Conservation (phyloP, 2,797 vertebrate genomes). For the Sebastolobus altivelis region DNA sequence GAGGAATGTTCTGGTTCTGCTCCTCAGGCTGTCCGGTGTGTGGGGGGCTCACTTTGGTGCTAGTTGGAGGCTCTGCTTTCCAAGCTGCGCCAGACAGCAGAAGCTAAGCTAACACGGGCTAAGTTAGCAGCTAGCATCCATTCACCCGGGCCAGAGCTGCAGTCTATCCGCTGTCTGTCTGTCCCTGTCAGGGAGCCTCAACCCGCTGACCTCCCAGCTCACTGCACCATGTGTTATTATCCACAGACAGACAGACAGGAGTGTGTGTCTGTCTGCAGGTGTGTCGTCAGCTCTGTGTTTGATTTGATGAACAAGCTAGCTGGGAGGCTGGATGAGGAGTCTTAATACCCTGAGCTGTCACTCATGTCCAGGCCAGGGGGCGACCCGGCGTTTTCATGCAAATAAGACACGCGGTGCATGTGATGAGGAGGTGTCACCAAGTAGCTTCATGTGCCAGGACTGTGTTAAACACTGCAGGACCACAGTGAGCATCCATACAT, state of each 20-base stretch:
- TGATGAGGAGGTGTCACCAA: constrained; percentile 10
- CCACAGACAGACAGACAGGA: not conserved
- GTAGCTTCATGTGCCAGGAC: not conserved
- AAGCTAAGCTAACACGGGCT: constrained; percentile 70
- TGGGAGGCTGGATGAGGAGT: constrained; percentile 29
- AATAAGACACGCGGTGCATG: constrained; percentile 5
- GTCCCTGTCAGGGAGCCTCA: constrained; percentile 13
- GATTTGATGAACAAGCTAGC: constrained; percentile 53
- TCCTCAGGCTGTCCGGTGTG: constrained; percentile 54
- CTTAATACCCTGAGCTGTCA: constrained; percentile 29
- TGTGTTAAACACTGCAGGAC: not conserved
- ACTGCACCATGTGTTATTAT: not conserved
- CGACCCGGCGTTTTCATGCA: constrained; percentile 41
- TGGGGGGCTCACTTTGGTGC: constrained; percentile 53
- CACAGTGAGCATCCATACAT: not conserved
- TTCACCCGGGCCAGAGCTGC: constrained; percentile 45
- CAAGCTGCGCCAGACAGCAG: constrained; percentile 67
- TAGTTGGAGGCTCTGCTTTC: constrained; percentile 69
- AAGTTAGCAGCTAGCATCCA: constrained; percentile 53
- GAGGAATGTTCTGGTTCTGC: constrained; percentile 33
- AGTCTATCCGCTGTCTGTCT: not conserved
- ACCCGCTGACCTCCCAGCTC: constrained; percentile 33
- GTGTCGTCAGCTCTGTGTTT: constrained; percentile 45
- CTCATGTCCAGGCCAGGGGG: constrained; percentile 13
- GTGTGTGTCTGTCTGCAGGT: not conserved